Evolutionary conservation across 2,888 invertebrate genomes (phyloP).

Genomic region (Drosophila dives): DNA sequence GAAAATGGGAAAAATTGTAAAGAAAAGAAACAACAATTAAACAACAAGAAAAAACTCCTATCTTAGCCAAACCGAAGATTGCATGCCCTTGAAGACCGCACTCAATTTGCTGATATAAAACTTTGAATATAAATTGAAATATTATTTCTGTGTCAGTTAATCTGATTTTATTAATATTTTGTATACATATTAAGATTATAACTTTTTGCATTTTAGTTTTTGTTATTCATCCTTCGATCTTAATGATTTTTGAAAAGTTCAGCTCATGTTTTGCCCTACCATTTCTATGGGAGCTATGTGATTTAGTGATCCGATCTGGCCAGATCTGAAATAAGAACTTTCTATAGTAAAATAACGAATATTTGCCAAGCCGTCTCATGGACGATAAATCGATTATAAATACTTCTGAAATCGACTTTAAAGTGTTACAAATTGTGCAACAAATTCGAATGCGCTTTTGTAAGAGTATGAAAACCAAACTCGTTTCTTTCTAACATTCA

Average conservation of each 20-base stretch:
- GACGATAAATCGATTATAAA: neutral
- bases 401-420: neutral
- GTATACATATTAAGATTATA: neutral
- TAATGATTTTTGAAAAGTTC: neutral
- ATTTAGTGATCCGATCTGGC: neutral
- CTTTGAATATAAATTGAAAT: neutral
- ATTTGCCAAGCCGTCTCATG: neutral
- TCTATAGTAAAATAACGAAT: neutral
- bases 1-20: conserved; percentile 43
- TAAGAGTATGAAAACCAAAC: conserved; percentile 40
- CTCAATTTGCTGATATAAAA: too few relatives aligned
- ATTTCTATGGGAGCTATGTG: neutral
- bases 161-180: neutral
- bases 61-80: neutral
- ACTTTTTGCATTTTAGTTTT: neutral
- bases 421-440: neutral
- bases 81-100: neutral
- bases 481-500: conserved; percentile 62
- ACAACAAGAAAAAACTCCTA: neutral
- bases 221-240: neutral
- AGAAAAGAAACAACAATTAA: conserved; percentile 23
- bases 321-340: neutral
- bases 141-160: neutral
- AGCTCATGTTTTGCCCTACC: neutral
- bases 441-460: neutral